These are phyloP conservation scores for Sparus aurata DNA, from an alignment of 2,797 vertebrate species.

Conservation along the genomic window DNA sequence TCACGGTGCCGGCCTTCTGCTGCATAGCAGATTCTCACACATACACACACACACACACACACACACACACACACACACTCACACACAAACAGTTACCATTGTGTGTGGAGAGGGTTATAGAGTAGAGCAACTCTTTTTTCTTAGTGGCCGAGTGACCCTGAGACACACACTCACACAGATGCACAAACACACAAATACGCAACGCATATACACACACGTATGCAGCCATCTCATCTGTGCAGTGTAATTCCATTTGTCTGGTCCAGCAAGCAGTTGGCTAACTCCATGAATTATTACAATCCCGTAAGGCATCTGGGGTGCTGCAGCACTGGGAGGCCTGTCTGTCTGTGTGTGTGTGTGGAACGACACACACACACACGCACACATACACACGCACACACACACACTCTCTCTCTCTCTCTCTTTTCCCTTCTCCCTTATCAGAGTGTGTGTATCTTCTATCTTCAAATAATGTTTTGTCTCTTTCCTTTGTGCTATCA, in stretches of 20 bases:
- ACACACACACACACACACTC: constrained; percentile 10
- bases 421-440: constrained; percentile 68
- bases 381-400: constrained; percentile 47
- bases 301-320: constrained; percentile 86
- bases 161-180: constrained; percentile 59
- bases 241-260: constrained; percentile 86
- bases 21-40: constrained; percentile 53
- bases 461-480: constrained; percentile 90
- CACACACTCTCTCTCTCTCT: constrained; percentile 58
- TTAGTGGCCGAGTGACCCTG: constrained; percentile 66
- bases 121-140: constrained; percentile 70
- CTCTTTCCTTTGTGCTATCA: constrained; percentile 87
- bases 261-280: constrained; percentile 87
- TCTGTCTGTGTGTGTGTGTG: constrained; percentile 73
- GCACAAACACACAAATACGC: constrained; percentile 48
- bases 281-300: constrained; percentile 93
- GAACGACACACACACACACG: constrained; percentile 64
- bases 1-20: constrained; percentile 67
- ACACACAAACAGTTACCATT: constrained; percentile 34
- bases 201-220: constrained; percentile 64
- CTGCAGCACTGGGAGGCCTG: constrained; percentile 70
- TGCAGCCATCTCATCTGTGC: constrained; percentile 82
- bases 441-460: constrained; percentile 86
- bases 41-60: constrained; percentile 15
- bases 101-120: constrained; percentile 60